Evolutionary conservation across 2,113 vertebrate species (phyloP), one percentile per base, ranked within the genome.

Genomic region (Canis aureus): DNA sequence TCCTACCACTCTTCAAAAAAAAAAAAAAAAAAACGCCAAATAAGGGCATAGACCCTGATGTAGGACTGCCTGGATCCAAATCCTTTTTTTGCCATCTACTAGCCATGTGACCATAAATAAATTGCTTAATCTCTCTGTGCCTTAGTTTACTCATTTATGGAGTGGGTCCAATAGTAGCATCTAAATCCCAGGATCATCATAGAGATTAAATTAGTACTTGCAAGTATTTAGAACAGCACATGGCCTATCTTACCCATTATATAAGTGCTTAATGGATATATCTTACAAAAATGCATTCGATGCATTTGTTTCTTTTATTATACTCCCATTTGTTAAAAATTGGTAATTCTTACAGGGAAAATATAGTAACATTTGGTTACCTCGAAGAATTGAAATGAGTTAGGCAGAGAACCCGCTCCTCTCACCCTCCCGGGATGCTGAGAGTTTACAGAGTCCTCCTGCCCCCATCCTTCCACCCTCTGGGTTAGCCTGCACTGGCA

Each of bases 301-400:
- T 67, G n/a, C 80, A 66, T 22, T 43, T 43, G 43, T 43, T 79
- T 25, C 67, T 92, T 83, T 69, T 66, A 43, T 71, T 84, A n/a
- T 51, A 57, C 80, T 94, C 51, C 66, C 59, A 85, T 79, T 89
- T 78, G 19, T 95, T 57, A 97, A 81, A 88, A 78, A 73, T 53
- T 17, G 51, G 8, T 88, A 55, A 84, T 53, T 43, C 11, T 83
- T 91, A 27, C 8, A 13, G 27, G 51, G 59, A 55, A 78, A 87
- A 55, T 60, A 55, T 8, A 53, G 29, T 97, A 91, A 91, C n/a
- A 64, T 71, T 43, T 76, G 35, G 59, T 78, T 86, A 80, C 59
- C 32, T 91, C 29, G 27, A 87, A 27, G 20, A 78, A 23, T 79
- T 27, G 43, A 51, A 78, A 78, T 16, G 43, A 55, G 55, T 76